phyloP scores from a whole-genome alignment of 2,113 vertebrate species.

The Blennius ocellaris region DNA sequence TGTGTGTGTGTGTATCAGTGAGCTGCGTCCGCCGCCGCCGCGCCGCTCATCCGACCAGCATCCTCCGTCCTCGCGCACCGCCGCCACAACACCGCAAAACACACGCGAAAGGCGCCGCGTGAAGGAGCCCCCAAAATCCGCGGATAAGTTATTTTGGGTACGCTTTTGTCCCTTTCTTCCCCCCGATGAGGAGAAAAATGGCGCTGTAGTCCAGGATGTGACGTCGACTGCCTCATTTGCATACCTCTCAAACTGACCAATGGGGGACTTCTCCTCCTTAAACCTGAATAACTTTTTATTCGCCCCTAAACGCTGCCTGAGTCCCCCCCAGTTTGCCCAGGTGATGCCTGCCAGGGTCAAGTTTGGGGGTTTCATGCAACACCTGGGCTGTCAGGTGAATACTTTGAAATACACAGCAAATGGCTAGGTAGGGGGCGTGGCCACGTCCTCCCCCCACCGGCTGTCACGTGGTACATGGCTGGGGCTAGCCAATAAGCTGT shows the following conservation, averaged over 20 bases:
- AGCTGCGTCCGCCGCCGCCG: slow-evolving; percentile 50
- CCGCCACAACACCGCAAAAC: not conserved
- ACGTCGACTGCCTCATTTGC: slow-evolving; percentile 76
- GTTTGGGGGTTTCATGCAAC: slow-evolving; percentile 5
- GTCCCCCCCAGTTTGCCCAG: not conserved
- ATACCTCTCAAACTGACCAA: slow-evolving; percentile 78
- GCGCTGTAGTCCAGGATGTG: slow-evolving; percentile 84
- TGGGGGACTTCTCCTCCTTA: slow-evolving; percentile 48
- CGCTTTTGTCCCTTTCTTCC: slow-evolving; percentile 78
- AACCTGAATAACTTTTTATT: slow-evolving; percentile 57
- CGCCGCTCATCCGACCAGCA: slow-evolving; percentile 55
- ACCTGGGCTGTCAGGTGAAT: slow-evolving; percentile 12
- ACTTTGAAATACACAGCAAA: not conserved
- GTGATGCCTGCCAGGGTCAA: not conserved
- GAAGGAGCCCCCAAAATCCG: not conserved
- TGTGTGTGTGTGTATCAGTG: slow-evolving; percentile 39
- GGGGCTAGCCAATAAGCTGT: slow-evolving; percentile 63
- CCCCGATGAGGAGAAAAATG: slow-evolving; percentile 78
- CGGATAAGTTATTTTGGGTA: slow-evolving; percentile 49
- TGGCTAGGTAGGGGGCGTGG: slow-evolving; percentile 75
- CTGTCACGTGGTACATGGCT: slow-evolving; percentile 65
- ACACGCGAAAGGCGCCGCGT: slow-evolving; percentile 3
- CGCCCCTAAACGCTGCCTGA: not conserved
- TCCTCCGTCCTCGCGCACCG: slow-evolving; percentile 20
- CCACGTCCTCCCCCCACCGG: slow-evolving; percentile 10